phyloP scores from a whole-genome alignment of 2,797 vertebrate species.

The Pseudomugil gertrudae region DNA sequence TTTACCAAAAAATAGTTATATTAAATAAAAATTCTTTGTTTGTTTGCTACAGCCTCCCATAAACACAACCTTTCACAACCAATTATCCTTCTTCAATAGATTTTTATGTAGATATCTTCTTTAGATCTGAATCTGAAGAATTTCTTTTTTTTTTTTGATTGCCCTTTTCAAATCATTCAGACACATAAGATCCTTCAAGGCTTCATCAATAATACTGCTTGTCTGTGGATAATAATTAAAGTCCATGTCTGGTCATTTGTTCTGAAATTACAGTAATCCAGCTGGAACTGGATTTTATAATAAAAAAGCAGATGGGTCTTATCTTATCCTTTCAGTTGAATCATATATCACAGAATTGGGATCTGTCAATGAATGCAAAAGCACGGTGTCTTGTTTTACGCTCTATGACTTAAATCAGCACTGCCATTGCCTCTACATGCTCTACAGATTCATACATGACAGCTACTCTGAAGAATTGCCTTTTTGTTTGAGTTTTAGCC shows the following conservation, averaged over 20 bases:
- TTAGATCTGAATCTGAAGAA: neutral
- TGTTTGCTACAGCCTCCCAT: neutral
- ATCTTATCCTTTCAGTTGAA: neutral
- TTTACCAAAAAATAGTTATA: no score
- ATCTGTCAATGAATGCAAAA: neutral
- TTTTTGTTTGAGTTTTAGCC: no score
- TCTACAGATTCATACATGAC: constrained; percentile 50
- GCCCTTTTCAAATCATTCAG: neutral
- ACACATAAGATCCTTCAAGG: neutral
- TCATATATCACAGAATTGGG: neutral
- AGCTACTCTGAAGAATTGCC: no score
- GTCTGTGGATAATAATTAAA: neutral
- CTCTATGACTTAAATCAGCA: constrained; percentile 14
- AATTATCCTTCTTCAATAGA: no score
- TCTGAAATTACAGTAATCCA: neutral
- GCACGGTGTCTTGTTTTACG: neutral
- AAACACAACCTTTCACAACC: no score
- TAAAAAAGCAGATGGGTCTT: neutral
- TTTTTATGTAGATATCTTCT: no score
- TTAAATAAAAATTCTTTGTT: no score
- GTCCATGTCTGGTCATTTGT: neutral
- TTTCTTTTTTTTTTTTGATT: neutral
- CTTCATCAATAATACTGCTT: neutral
- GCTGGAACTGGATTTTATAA: neutral
- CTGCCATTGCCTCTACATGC: constrained; percentile 27